Evolutionary conservation across 92 coral and sea anemone species (phyloP).

Genomic region (Bergia puertoricense): DNA sequence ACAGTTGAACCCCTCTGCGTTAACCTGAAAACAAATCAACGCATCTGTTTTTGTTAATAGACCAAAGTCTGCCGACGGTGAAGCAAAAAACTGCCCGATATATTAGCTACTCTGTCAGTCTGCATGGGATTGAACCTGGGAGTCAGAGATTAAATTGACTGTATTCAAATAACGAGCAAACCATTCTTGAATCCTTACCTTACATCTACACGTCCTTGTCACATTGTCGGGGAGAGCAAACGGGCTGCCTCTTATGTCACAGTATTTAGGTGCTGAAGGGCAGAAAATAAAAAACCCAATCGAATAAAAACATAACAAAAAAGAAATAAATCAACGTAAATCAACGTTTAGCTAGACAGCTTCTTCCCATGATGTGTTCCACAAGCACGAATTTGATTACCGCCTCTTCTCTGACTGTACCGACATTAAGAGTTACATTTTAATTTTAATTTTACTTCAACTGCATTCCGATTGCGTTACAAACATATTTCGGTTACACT

Average conservation of each 20-base stretch:
- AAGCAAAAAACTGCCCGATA: too few relatives aligned
- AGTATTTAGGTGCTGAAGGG: slow-evolving; percentile 58
- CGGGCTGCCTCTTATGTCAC: slow-evolving; percentile 75
- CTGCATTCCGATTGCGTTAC: too few relatives aligned
- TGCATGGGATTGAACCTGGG: not conserved
- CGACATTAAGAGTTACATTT: too few relatives aligned
- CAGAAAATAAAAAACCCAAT: not conserved
- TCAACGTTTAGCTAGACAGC: too few relatives aligned
- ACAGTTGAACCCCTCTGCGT: slow-evolving; percentile 76
- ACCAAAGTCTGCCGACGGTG: too few relatives aligned
- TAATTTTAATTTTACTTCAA: too few relatives aligned
- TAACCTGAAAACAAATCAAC: slow-evolving; percentile 45
- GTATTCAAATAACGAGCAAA: not conserved
- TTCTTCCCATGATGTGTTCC: too few relatives aligned
- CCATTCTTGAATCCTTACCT: slow-evolving; percentile 51
- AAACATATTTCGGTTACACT: too few relatives aligned
- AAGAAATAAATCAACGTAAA: not conserved
- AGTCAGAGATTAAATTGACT: not conserved
- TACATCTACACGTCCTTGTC: slow-evolving; percentile 74
- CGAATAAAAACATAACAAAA: not conserved
- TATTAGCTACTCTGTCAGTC: too few relatives aligned
- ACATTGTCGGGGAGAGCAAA: slow-evolving; percentile 50
- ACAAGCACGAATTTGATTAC: too few relatives aligned
- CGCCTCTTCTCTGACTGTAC: too few relatives aligned
- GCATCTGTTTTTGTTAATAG: too few relatives aligned